A percentile compares a stretch with the other conserved stretches of the same genome.
Evolutionary conservation across 2,797 vertebrate species (phyloP).

Genomic region (Acropternis orthonyx): DNA sequence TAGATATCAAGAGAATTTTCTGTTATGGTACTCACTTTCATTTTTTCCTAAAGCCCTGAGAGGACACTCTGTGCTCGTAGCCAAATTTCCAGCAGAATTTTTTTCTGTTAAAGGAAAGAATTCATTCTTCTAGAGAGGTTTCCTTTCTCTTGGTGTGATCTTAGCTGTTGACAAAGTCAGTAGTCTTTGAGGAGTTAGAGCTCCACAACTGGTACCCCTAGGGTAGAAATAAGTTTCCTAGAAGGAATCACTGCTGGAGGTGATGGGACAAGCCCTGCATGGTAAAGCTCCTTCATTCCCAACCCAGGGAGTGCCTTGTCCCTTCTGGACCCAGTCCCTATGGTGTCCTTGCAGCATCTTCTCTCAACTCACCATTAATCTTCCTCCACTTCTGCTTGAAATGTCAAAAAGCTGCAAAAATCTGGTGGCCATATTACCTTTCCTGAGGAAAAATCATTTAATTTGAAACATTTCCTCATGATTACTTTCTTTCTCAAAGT

Average conservation of each 20-base stretch:
- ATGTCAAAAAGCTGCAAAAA: background rate
- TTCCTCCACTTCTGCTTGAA: background rate
- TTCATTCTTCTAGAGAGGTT: background rate
- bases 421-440: background rate
- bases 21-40: background rate
- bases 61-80: background rate
- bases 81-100: background rate
- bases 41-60: background rate
- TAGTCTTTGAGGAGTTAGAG: background rate
- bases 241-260: background rate
- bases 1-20: background rate
- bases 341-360: background rate
- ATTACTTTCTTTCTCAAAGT: background rate
- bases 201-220: background rate
- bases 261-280: background rate
- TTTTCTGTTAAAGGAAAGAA: background rate
- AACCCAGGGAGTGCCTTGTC: background rate
- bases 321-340: background rate
- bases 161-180: background rate
- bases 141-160: background rate
- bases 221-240: background rate
- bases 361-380: background rate
- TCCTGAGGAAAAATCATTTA: background rate
- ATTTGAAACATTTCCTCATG: background rate
- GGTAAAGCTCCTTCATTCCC: background rate